phyloP scores from a whole-genome alignment of 2,113 vertebrate genomes.

The Tretioscincus oriximinensis region DNA sequence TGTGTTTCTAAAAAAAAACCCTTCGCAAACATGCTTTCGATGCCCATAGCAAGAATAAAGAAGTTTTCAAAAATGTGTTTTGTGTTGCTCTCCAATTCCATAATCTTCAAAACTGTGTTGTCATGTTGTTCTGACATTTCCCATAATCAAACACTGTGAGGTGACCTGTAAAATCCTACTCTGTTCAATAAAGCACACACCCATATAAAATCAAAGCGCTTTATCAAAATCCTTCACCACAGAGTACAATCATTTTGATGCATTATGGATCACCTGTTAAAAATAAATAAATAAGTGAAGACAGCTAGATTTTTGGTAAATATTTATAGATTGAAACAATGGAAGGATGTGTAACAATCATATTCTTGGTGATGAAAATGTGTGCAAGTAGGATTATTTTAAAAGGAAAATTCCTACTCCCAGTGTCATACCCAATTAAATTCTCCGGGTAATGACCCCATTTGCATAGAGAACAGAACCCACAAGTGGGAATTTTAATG shows the following conservation, averaged over 20 bases:
- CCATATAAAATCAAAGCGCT: slow-evolving; percentile 35
- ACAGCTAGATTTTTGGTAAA: slow-evolving; percentile 71
- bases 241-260: slow-evolving; percentile 53
- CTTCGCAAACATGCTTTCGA: background rate
- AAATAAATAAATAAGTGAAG: slow-evolving; percentile 61
- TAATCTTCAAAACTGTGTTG: slow-evolving; percentile 17
- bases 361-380: slow-evolving; percentile 77
- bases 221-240: slow-evolving; percentile 43
- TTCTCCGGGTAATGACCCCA: slow-evolving; percentile 91
- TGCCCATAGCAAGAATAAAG: background rate
- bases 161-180: slow-evolving; percentile 44
- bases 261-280: slow-evolving; percentile 62
- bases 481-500: slow-evolving; percentile 91
- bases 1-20: background rate
- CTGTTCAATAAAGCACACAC: slow-evolving; percentile 50
- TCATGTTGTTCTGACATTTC: slow-evolving; percentile 30
- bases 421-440: slow-evolving; percentile 94
- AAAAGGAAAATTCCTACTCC: slow-evolving; percentile 80
- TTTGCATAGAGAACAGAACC: slow-evolving; percentile 90
- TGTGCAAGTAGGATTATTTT: slow-evolving; percentile 86
- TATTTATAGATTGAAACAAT: slow-evolving; percentile 78
- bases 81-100: background rate
- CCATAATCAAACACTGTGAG: slow-evolving; percentile 33
- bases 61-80: background rate
- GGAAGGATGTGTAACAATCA: slow-evolving; percentile 73